Percentiles rank a stretch among this genome's conserved stretches.
phyloP scores from a whole-genome alignment of 2,113 vertebrate species.

The Ceuthmochares aereus region DNA sequence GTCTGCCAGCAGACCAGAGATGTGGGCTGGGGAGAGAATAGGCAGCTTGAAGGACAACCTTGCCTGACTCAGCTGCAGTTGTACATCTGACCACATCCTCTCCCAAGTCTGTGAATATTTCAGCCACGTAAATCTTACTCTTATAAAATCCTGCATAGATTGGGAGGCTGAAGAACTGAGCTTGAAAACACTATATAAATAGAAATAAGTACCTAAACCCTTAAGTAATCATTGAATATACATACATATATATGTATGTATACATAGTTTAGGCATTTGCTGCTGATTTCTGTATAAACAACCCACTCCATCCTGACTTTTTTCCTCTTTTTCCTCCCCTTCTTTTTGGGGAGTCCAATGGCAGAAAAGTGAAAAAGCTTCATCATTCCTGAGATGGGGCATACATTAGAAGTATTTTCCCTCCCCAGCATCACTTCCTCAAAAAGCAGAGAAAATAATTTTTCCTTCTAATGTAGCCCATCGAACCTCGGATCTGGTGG shows the following conservation, averaged over 20 bases:
- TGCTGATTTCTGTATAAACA: background rate
- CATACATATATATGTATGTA: background rate
- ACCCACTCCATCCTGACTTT: rapidly evolving
- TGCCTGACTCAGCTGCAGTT: background rate
- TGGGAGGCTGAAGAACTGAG: background rate
- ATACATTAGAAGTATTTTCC: background rate
- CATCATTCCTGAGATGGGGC: background rate
- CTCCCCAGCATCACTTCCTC: background rate
- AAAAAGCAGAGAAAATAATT: background rate
- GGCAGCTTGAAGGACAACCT: background rate
- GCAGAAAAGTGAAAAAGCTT: background rate
- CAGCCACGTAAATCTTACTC: background rate
- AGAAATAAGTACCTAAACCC: background rate
- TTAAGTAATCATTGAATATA: background rate
- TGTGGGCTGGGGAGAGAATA: background rate
- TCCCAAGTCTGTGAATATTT: background rate
- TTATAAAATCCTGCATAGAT: background rate
- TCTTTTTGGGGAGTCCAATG: background rate
- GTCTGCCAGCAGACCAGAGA: background rate
- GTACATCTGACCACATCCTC: background rate
- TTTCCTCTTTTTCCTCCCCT: background rate
- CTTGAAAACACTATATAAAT: background rate
- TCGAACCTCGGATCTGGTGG: background rate
- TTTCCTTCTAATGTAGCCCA: background rate
- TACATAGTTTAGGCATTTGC: background rate